Base-by-base conservation (phyloP, 2,797 vertebrate genomes). In the Tamandua tetradactyla region DNA sequence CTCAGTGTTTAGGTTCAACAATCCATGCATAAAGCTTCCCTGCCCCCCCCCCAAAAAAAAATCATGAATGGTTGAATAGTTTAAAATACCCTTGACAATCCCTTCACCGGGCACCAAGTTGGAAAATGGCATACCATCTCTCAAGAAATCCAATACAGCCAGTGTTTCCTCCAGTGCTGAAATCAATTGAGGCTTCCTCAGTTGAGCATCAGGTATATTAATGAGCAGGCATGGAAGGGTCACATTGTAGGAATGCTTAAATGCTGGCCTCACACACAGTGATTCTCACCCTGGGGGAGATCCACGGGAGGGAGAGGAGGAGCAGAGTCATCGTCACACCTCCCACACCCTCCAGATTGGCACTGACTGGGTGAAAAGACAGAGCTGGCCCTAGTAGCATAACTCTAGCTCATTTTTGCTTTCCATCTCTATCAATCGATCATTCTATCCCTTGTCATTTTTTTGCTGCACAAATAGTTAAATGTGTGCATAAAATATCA, bases 1-100 rank as follows among this genome's bases (percentile, higher is more conserved):
- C 40, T 91, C 49, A 88, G 40, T 3, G 89, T 79, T 71, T 93
- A 35, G 5, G 30, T 80, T 94, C 52, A 86, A 75, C 94, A 97
- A 79, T 79, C 90, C 87, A 71, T 42, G 15, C 62, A 87, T 59
- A 66, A 78, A 35, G 37, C 23, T n/a, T n/a, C n/a, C n/a, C n/a
- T n/a, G n/a, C n/a, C n/a, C n/a, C n/a, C n/a, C n/a, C 12, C 49
- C 49, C 15, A 17, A 15, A 44, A 15, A 44, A 88, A 68, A 79
- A 52, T 62, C 47, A 82, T 17, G 15, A 93, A 64, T 74, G 80
- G 35, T 72, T 64, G 40, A 68, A 68, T 44, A 87, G 35, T 66
- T 78, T 57, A 44, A 66, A 55, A 44, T 44, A 87, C 49, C 59
- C 40, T 85, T 64, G 47, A 78, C 85, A 85, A 74, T 69, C 11